A percentile compares a stretch with the other conserved stretches of the same genome.
These are phyloP conservation scores for Myodes glareolus DNA, from an alignment of 2,113 vertebrate genomes.

Conservation along the genomic window DNA sequence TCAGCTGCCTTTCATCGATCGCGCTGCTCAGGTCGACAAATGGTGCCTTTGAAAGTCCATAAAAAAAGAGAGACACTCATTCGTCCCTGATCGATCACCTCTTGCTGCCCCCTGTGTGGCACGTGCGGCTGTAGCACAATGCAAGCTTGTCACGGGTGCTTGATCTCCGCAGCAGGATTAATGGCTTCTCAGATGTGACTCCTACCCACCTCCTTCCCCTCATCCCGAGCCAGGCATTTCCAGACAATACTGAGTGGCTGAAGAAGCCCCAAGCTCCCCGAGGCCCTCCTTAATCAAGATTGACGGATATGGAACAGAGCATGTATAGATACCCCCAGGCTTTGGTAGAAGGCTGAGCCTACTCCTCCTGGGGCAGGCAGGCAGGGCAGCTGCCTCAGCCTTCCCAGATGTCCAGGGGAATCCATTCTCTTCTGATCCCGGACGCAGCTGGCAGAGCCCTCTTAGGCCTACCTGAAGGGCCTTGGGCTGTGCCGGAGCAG, in stretches of 20 bases:
- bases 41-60: conserved; percentile 78
- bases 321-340: not conserved
- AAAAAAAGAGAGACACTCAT: conserved; percentile 64
- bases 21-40: conserved; percentile 61
- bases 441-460: conserved; percentile 39
- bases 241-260: conserved; percentile 30
- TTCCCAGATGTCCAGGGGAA: conserved; percentile 62
- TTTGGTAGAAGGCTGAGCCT: not conserved
- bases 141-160: conserved; percentile 56
- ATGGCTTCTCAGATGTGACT: conserved; percentile 43
- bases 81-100: conserved; percentile 68
- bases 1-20: conserved; percentile 72
- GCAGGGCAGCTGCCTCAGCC: conserved; percentile 67
- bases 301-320: conserved; percentile 60
- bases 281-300: conserved; percentile 63
- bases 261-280: conserved; percentile 25
- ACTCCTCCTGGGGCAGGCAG: not conserved
- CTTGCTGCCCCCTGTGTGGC: not conserved
- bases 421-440: not conserved
- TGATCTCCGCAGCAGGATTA: not conserved
- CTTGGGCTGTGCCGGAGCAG: not conserved
- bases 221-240: conserved; percentile 20
- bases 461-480: conserved; percentile 37
- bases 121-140: conserved; percentile 59
- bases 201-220: conserved; percentile 36